Base-by-base conservation (phyloP, 2,888 invertebrate genomes). In the Steinernema hermaphroditum region DNA sequence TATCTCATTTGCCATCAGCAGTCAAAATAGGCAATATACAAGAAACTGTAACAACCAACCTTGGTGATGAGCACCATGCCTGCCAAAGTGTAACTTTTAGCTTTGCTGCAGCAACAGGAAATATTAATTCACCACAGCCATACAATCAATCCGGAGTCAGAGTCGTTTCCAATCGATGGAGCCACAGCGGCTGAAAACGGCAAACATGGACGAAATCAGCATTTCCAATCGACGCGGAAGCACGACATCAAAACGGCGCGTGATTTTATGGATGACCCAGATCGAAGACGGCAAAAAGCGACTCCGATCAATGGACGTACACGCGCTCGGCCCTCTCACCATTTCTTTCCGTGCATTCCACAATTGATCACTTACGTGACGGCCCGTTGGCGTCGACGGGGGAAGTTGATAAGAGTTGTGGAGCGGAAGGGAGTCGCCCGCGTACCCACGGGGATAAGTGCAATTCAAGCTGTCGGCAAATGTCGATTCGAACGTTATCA, bases 61-160 rank as follows among this genome's bases (percentile, higher is more conserved):
- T 62, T 62, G 9, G 62, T 62, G 62, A 62, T 62, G 62, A 62
- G 62, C 62, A 62, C 62, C 62, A 62, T 62, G 29, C 16, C 34
- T 22, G 32, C 12, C 32, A 14, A 62, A 62, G 19, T 32, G 62
- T 9, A 29, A 32, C 22, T 54, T 22, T 6, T 6, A 32, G 9
- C 22, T 16, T 46, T 46, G 46, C n/a, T 46, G n/a, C 9, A 19
- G 9, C 46, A 19, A 8, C 43, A n/a, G n/a, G 37, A 37, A 37
- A 37, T 37, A 37, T n/a, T n/a, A n/a, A n/a, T 16, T 41, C 43
- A 8, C 16, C 43, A 12, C 4, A 19, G 46, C 46, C 46, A 46
- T 46, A 19, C 46, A 46, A 16, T 32, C 62, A 27, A 12, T 29
- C 62, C 24, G 27, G 24, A 16, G 32, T 16, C 32, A 62, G 34